phyloP scores from a whole-genome alignment of 2,113 vertebrate genomes.

The Myanophis thanlyinensis region DNA sequence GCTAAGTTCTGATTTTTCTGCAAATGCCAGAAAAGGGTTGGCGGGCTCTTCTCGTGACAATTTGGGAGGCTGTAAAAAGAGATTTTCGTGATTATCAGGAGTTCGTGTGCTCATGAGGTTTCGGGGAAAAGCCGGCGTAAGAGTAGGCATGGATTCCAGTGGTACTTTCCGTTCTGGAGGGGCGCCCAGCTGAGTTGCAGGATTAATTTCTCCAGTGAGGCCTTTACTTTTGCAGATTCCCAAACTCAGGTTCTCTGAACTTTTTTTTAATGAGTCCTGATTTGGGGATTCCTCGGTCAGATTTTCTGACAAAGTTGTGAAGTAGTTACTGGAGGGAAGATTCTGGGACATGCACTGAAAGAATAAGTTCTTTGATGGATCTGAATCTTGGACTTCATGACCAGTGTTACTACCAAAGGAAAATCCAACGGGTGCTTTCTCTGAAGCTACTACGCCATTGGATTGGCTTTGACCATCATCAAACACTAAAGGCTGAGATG shows the following conservation, averaged over 20 bases:
- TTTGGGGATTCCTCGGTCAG: slow-evolving; percentile 80
- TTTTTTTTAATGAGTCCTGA: slow-evolving; percentile 75
- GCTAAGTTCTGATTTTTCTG: slow-evolving; percentile 82
- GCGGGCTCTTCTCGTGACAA: slow-evolving; percentile 84
- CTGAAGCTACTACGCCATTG: slow-evolving; percentile 79
- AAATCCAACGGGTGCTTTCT: slow-evolving; percentile 84
- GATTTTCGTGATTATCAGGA: slow-evolving; percentile 89
- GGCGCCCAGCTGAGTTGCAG: slow-evolving; percentile 77
- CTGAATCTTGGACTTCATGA: slow-evolving; percentile 78
- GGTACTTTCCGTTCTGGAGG: slow-evolving; percentile 78
- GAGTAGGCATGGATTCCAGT: slow-evolving; percentile 79
- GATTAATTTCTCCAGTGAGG: slow-evolving; percentile 76
- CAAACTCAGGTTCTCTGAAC: slow-evolving; percentile 65
- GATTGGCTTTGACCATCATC: slow-evolving; percentile 82
- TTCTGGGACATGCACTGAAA: slow-evolving; percentile 98
- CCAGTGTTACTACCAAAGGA: slow-evolving; percentile 78
- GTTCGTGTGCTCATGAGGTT: slow-evolving; percentile 69
- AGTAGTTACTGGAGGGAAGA: slow-evolving; percentile 86
- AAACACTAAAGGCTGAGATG: slow-evolving; percentile 79
- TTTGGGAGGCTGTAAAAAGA: slow-evolving; percentile 92
- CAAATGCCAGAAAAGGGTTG: slow-evolving; percentile 92
- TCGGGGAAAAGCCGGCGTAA: slow-evolving; percentile 83
- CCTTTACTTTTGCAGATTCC: slow-evolving; percentile 68
- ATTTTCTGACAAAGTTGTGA: slow-evolving; percentile 87
- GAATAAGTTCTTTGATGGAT: slow-evolving; percentile 92